Base-by-base conservation (phyloP, 2,888 invertebrate species). In the Aleiodes leptofemur region DNA sequence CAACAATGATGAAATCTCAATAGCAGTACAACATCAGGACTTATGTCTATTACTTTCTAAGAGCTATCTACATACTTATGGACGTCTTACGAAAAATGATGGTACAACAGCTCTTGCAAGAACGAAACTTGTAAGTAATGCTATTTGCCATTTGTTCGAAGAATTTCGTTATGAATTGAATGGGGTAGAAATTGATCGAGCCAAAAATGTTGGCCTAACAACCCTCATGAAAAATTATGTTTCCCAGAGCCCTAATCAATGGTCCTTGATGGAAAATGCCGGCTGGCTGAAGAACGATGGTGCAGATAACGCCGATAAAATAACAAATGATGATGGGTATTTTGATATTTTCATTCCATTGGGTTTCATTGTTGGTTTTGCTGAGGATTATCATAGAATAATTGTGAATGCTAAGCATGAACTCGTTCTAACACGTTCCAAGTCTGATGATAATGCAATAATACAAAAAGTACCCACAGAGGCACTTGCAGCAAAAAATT, bases 131-230 rank as follows among this genome's bases (percentile, higher is more conserved):
- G 59, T 72, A 9, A 78, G 77, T n/a, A 78, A 75, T 51, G 79
- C 72, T 38, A 74, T 85, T 16, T 79, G 83, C 13, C 82, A 83
- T 78, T 66, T 87, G 8, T 87, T 87, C 77, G 84, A 86, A 73
- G 84, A 82, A 80, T 84, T 87, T 72, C 82, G 86, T 6, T 88
- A 87, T 80, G 85, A 87, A 77, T 34, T 87, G 9, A 87, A 86
- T 76, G 86, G 84, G 38, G 77, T 84, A 13, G 84, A 85, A 78
- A 84, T 88, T 57, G 85, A 87, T 82, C 77, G 81, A 5, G 80
- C 64, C 23, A 82, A 84, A 81, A 23, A 23, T 23, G 23, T 23
- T 23, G 23, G 23, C 2, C 23, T 23, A 23, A 23, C 23, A 1
- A 23, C 84, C 11, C 79, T 83, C 11, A 83, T 88, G 61, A 89